These are phyloP conservation scores for Cheilosia impressa DNA, from an alignment of 2,888 invertebrate genomes.

Conservation along the genomic window DNA sequence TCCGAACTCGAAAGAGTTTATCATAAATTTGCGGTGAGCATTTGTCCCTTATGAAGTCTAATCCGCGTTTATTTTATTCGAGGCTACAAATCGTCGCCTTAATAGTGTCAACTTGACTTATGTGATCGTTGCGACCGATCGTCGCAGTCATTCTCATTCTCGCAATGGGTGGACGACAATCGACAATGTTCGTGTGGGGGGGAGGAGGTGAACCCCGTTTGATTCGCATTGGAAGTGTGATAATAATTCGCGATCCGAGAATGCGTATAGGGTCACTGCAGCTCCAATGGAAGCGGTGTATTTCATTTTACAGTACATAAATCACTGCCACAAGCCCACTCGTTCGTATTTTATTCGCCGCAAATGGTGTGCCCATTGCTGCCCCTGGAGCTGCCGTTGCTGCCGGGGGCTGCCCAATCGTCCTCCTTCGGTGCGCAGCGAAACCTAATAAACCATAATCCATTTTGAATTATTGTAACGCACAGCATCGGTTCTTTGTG, in stretches of 20 bases:
- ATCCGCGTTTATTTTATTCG: slow-evolving; percentile 84
- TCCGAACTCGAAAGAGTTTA: slow-evolving; percentile 71
- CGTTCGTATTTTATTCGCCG: slow-evolving; percentile 76
- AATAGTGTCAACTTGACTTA: slow-evolving; percentile 83
- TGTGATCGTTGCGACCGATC: slow-evolving; percentile 79
- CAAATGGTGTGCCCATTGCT: slow-evolving; percentile 65
- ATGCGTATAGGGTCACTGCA: slow-evolving; percentile 66
- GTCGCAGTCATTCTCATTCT: slow-evolving; percentile 49
- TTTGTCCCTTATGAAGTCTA: slow-evolving; percentile 84
- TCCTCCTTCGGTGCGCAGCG: slow-evolving; percentile 62
- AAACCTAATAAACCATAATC: slow-evolving; percentile 83
- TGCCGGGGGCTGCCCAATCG: slow-evolving; percentile 49
- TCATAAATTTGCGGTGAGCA: slow-evolving; percentile 83
- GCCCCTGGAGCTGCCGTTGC: slow-evolving; percentile 57
- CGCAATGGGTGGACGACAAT: neutral
- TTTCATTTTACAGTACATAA: slow-evolving; percentile 84
- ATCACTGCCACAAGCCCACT: slow-evolving; percentile 79
- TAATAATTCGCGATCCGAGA: slow-evolving; percentile 68
- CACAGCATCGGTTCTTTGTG: slow-evolving; percentile 73
- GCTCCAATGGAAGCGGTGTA: slow-evolving; percentile 77
- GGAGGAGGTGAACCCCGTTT: slow-evolving; percentile 9
- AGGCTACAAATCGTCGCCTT: slow-evolving; percentile 84
- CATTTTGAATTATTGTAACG: slow-evolving; percentile 83
- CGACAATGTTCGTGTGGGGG: slow-evolving; percentile 32
- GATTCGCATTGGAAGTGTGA: slow-evolving; percentile 67